Conservation (phyloP, 2,113 vertebrate species). For the Sinosuthora webbiana region DNA sequence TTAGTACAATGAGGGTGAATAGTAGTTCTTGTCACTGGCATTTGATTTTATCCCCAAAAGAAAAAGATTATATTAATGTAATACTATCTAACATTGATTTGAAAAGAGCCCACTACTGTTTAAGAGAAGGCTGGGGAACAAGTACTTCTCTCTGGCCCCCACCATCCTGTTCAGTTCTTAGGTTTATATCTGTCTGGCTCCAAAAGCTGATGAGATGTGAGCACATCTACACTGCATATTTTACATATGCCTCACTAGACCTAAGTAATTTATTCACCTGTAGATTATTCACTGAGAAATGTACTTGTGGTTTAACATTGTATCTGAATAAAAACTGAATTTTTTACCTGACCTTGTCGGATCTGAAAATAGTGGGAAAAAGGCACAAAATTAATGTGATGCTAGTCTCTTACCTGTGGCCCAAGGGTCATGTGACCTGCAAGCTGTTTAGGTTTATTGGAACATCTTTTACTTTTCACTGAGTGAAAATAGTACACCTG, state of each 20-base stretch:
- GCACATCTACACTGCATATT: background rate
- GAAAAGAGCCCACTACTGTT: background rate
- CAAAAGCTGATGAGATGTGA: background rate
- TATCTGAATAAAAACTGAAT: background rate
- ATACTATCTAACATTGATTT: background rate
- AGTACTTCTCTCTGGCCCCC: background rate
- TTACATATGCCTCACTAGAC: background rate
- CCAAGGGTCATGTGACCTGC: background rate
- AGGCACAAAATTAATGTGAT: background rate
- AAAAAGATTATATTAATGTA: background rate
- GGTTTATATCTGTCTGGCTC: background rate
- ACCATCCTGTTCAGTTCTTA: background rate
- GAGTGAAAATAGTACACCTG: background rate
- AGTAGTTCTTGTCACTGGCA: background rate
- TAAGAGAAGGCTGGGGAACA: background rate
- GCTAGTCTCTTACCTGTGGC: background rate
- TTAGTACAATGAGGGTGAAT: background rate
- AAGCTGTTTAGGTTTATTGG: background rate
- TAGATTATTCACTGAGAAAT: slow-evolving; percentile 31
- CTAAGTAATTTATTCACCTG: background rate
- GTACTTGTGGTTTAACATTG: background rate
- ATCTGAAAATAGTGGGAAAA: background rate
- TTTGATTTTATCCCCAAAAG: background rate
- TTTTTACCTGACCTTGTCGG: background rate
- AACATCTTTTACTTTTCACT: background rate